phyloP scores from a whole-genome alignment of 2,797 vertebrate genomes.

The Ciconia nigra region DNA sequence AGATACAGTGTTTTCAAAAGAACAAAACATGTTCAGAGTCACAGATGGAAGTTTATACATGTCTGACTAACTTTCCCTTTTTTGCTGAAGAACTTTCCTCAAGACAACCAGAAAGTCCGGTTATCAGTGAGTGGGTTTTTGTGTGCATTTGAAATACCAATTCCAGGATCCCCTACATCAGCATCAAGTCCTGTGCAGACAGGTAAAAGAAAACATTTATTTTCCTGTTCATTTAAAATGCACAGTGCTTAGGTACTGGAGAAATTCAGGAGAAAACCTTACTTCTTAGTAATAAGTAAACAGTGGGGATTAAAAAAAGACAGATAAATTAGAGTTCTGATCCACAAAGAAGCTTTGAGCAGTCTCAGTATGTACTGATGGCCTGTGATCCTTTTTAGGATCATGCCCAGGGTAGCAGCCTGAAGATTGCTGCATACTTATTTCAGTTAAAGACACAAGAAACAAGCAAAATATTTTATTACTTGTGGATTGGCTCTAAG shows the following conservation, averaged over 20 bases:
- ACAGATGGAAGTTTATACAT: rapidly evolving
- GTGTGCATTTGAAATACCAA: constrained; percentile 94
- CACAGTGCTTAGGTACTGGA: background rate
- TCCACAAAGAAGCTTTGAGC: background rate
- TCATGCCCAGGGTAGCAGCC: background rate
- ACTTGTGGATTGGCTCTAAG: background rate
- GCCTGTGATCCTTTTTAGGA: background rate
- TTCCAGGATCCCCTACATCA: constrained; percentile 90
- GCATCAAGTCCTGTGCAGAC: constrained; percentile 83
- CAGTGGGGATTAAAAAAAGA: background rate
- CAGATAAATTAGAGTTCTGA: background rate
- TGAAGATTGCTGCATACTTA: background rate
- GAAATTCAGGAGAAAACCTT: background rate
- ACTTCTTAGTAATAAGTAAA: background rate
- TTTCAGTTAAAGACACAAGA: background rate
- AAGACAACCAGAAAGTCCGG: constrained; percentile 97
- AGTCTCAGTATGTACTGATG: background rate
- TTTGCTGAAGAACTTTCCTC: constrained; percentile 88
- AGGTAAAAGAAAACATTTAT: constrained; percentile 72
- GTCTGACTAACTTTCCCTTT: background rate
- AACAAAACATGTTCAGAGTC: rapidly evolving
- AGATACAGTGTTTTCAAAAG: background rate
- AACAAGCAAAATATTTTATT: background rate
- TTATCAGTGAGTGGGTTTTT: constrained; percentile 91
- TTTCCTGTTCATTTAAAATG: rapidly evolving